phyloP scores from a whole-genome alignment of 2,113 vertebrate genomes.

The Pelecanoides urinatrix region DNA sequence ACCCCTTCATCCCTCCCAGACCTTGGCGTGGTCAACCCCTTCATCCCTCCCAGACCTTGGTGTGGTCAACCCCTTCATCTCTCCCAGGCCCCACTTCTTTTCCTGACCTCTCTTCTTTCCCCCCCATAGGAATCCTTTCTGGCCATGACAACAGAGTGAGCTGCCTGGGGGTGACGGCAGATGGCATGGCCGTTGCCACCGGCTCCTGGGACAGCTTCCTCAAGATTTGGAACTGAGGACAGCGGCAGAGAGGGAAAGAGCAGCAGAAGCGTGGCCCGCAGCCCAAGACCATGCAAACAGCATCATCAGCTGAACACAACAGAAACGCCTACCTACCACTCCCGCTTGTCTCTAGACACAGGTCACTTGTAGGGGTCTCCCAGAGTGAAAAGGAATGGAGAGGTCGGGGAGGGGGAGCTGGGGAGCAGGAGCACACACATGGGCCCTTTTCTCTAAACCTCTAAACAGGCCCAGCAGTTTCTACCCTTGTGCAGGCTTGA shows the following conservation, averaged over 20 bases:
- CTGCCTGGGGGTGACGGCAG: conserved; percentile 90
- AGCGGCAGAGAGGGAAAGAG: neutral
- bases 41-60: neutral
- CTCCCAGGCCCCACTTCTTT: neutral
- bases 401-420: neutral
- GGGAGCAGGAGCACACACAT: neutral
- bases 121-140: conserved; percentile 83
- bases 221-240: conserved; percentile 93
- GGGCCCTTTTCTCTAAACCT: neutral
- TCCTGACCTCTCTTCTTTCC: neutral
- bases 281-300: neutral
- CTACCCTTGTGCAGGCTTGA: neutral
- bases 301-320: neutral
- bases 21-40: neutral
- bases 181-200: conserved; percentile 95
- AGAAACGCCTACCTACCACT: conserved; percentile 8
- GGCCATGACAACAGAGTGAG: conserved; percentile 98
- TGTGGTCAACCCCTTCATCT: fast-evolving
- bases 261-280: neutral
- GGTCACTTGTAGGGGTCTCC: conserved; percentile 28
- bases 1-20: too few relatives aligned
- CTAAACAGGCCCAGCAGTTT: neutral
- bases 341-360: conserved; percentile 28
- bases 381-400: neutral
- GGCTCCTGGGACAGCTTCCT: conserved; percentile 99